Conservation (phyloP, 2,888 invertebrate genomes). For the Alcis repandata region DNA sequence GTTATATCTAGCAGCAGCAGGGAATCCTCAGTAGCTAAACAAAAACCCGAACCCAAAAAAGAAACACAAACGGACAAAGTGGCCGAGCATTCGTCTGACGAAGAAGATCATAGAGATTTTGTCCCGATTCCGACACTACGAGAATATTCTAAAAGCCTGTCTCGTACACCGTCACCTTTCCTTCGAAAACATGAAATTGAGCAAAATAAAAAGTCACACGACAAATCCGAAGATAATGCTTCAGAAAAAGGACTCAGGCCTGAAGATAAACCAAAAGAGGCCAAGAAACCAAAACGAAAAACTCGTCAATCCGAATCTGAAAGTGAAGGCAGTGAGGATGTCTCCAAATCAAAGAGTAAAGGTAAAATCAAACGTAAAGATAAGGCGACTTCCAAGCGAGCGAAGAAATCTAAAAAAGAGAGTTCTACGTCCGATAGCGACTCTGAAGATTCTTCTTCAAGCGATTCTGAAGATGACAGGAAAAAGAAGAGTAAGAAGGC, state of each 20-base stretch:
- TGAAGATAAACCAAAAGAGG: constrained; percentile 62
- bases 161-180: constrained; percentile 95
- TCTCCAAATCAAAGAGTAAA: constrained; percentile 76
- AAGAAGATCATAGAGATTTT: constrained; percentile 78
- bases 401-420: constrained; percentile 81
- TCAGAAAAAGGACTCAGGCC: constrained; percentile 82
- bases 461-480: constrained; percentile 82
- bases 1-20: constrained; percentile 82
- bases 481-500: constrained; percentile 83
- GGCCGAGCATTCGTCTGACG: constrained; percentile 71
- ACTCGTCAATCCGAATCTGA: constrained; percentile 83
- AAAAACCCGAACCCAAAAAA: constrained; percentile 68
- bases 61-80: constrained; percentile 64
- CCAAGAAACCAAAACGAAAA: constrained; percentile 83
- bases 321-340: constrained; percentile 79
- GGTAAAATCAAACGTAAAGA: constrained; percentile 83
- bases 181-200: constrained; percentile 89
- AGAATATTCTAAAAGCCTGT: constrained; percentile 91
- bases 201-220: constrained; percentile 71
- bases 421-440: constrained; percentile 83
- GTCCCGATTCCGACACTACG: constrained; percentile 72
- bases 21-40: constrained; percentile 77
- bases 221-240: constrained; percentile 77
- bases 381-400: constrained; percentile 85
- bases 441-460: constrained; percentile 82